Percentiles rank a stretch among this genome's conserved stretches.
phyloP scores from a whole-genome alignment of 2,888 invertebrate species.

The Eupithecia inturbata region DNA sequence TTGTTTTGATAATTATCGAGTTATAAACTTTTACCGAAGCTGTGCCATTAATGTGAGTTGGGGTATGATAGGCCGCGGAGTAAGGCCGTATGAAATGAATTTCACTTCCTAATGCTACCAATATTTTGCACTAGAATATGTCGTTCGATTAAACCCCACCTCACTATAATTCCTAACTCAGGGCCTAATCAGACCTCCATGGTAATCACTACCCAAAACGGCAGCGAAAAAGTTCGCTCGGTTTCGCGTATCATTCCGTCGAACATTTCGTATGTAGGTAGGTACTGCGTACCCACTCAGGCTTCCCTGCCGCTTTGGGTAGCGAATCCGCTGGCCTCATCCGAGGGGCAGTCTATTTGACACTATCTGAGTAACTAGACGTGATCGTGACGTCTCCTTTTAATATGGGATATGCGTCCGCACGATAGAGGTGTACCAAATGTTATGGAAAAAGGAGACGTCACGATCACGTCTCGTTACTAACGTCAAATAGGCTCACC shows the following conservation, averaged over 20 bases:
- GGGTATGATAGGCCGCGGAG: background rate
- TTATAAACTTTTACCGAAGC: background rate
- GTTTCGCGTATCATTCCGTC: too few species aligned
- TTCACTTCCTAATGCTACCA: background rate
- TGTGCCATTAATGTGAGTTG: background rate
- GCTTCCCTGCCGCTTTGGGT: background rate
- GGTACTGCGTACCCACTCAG: too few species aligned
- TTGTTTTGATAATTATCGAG: too few species aligned
- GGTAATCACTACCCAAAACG: background rate
- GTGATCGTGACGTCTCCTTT: too few species aligned
- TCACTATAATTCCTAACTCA: background rate
- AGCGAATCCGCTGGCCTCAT: background rate
- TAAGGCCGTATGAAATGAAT: background rate
- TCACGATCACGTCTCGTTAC: too few species aligned
- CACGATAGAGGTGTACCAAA: too few species aligned
- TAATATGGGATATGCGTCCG: too few species aligned
- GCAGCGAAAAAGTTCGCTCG: background rate
- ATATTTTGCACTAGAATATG: background rate
- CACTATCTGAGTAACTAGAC: too few species aligned
- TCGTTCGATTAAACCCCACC: background rate
- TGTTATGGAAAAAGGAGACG: too few species aligned
- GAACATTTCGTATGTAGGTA: too few species aligned
- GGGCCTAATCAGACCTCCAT: background rate
- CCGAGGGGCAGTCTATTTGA: too few species aligned
- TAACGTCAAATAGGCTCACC: too few species aligned